Conservation (phyloP, 2,113 vertebrate species). For the Arothron firmamentum region DNA sequence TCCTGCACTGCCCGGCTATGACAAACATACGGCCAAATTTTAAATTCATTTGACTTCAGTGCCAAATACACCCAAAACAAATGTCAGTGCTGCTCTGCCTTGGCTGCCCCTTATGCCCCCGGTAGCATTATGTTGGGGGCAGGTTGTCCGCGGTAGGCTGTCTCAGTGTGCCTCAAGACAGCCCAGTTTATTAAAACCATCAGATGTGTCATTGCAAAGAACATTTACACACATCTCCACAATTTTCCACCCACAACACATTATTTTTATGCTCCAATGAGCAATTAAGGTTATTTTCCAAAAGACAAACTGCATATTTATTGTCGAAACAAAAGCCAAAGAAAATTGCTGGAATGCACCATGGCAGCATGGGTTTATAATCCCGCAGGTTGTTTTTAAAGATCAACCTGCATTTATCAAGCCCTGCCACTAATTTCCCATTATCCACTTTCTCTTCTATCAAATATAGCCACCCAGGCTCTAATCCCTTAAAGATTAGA, state of each 20-base stretch:
- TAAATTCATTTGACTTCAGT: too few species aligned
- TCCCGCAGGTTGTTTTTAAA: constrained; percentile 29
- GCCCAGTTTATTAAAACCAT: too few species aligned
- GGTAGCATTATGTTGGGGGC: too few species aligned
- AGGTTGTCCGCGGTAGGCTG: too few species aligned
- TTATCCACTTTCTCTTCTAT: constrained; percentile 14
- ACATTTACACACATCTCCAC: too few species aligned
- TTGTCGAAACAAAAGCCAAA: constrained; percentile 14
- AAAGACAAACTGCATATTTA: constrained; percentile 17
- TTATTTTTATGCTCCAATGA: constrained; percentile 11
- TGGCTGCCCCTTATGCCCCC: constrained; percentile 7
- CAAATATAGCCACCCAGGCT: constrained; percentile 6
- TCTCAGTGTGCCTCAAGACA: too few species aligned
- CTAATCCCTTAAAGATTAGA: neutral
- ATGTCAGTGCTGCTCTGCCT: neutral
- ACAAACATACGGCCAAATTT: too few species aligned
- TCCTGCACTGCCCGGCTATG: too few species aligned
- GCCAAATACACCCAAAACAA: neutral
- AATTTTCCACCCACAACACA: too few species aligned
- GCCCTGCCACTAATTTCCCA: constrained; percentile 27
- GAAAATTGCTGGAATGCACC: constrained; percentile 9
- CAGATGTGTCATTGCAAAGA: too few species aligned
- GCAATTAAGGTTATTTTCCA: constrained; percentile 23
- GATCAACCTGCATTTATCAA: constrained; percentile 38
- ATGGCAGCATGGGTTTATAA: constrained; percentile 12